Conservation (phyloP, 2,797 vertebrate genomes). For the Gymnocypris eckloni region DNA sequence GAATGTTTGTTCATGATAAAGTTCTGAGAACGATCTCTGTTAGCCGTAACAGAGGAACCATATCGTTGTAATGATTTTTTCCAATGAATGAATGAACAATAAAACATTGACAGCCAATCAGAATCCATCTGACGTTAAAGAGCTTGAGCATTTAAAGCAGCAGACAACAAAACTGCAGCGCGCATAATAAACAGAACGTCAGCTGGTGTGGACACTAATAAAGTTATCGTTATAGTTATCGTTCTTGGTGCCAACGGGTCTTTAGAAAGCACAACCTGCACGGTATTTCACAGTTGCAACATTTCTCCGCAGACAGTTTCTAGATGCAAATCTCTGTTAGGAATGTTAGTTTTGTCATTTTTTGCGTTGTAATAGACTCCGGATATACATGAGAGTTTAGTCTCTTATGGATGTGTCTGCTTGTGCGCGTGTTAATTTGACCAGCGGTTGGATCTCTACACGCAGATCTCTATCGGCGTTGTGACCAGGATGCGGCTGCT, state of each 20-base stretch:
- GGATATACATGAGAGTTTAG: neutral
- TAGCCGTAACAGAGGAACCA: no score
- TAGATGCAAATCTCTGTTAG: slow-evolving; percentile 13
- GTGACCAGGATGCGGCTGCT: slow-evolving; percentile 81
- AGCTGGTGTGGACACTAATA: neutral
- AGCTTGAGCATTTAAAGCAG: neutral
- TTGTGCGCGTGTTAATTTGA: neutral
- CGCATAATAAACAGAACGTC: neutral
- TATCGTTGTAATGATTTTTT: no score
- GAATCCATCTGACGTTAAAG: neutral
- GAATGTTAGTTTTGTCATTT: slow-evolving; percentile 22
- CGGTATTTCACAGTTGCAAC: neutral
- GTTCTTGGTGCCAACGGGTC: neutral
- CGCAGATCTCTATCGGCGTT: slow-evolving; percentile 85
- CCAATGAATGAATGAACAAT: neutral
- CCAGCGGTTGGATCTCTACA: slow-evolving; percentile 19
- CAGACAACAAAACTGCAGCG: no score
- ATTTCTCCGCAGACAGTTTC: neutral
- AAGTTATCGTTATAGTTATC: neutral
- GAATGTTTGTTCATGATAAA: no score
- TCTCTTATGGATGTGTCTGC: neutral
- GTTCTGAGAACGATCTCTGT: no score
- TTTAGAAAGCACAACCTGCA: neutral
- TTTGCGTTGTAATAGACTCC: neutral
- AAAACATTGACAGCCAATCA: neutral